Conservation (phyloP, 2,797 vertebrate genomes). For the Pangasius larnaudii region DNA sequence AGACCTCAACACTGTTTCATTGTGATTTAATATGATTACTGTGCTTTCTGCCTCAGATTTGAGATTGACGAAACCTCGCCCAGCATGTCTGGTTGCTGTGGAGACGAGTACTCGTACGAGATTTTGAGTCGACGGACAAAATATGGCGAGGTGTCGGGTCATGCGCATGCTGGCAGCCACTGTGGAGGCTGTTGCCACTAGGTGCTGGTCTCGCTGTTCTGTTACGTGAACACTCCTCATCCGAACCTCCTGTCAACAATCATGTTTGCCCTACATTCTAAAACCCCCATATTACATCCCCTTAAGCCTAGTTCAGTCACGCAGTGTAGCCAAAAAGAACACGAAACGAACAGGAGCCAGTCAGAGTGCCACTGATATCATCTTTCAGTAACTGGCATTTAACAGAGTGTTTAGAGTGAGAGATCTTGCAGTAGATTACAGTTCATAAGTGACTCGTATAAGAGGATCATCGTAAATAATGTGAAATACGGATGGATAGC, state of each 20-base stretch:
- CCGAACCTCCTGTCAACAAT: constrained; percentile 18
- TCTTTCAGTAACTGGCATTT: constrained; percentile 13
- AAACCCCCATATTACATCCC: constrained; percentile 27
- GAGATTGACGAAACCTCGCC: constrained; percentile 92
- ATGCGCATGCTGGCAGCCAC: constrained; percentile 83
- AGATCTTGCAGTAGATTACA: constrained; percentile 6
- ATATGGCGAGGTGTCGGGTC: constrained; percentile 85
- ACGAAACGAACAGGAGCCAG: neutral
- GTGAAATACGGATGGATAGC: neutral
- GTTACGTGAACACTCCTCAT: constrained; percentile 51
- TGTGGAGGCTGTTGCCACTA: constrained; percentile 93
- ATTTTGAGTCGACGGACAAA: constrained; percentile 93
- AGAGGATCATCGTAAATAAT: neutral
- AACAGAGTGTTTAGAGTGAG: neutral
- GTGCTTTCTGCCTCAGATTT: constrained; percentile 73
- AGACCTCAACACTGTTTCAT: neutral
- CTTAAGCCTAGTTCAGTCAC: constrained; percentile 46
- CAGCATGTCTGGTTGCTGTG: constrained; percentile 91
- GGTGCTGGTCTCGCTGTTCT: constrained; percentile 51
- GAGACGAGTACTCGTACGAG: constrained; percentile 92
- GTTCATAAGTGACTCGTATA: neutral
- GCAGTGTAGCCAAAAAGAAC: constrained; percentile 3
- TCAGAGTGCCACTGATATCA: neutral
- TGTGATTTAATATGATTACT: constrained; percentile 1
- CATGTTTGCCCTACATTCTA: constrained; percentile 34